phyloP scores from a whole-genome alignment of 2,797 vertebrate genomes.

The Anas capensis region DNA sequence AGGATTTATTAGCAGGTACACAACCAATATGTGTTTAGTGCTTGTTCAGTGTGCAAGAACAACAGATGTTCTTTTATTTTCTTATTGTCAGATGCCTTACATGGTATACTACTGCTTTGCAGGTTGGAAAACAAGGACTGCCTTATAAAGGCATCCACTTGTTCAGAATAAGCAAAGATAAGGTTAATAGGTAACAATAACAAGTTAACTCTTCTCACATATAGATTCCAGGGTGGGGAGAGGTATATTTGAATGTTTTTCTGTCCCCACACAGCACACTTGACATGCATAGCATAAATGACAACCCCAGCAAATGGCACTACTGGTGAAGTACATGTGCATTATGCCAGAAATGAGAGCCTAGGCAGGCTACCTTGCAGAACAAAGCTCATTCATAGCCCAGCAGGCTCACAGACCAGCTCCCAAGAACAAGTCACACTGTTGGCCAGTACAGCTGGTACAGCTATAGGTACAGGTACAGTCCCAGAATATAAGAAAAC shows the following conservation, averaged over 20 bases:
- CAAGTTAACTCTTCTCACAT: background rate
- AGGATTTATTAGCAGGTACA: background rate
- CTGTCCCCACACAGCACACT: background rate
- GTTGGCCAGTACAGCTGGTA: background rate
- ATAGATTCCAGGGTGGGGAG: background rate
- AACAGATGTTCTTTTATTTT: background rate
- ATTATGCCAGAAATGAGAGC: background rate
- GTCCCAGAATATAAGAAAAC: background rate
- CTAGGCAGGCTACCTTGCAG: fast-evolving
- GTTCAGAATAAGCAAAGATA: background rate
- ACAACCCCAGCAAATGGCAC: fast-evolving
- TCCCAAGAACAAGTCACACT: background rate
- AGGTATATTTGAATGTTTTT: fast-evolving
- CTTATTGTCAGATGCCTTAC: background rate
- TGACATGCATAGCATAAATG: background rate
- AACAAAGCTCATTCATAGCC: background rate
- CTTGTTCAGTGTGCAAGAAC: background rate
- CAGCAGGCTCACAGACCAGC: background rate
- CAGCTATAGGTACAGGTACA: background rate
- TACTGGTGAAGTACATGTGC: fast-evolving
- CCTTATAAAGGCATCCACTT: background rate
- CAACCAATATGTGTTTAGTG: background rate
- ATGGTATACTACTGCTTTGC: no score
- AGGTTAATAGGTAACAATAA: background rate
- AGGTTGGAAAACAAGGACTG: background rate